phyloP scores from a whole-genome alignment of 2,797 vertebrate species.

The Urosaurus nigricauda region DNA sequence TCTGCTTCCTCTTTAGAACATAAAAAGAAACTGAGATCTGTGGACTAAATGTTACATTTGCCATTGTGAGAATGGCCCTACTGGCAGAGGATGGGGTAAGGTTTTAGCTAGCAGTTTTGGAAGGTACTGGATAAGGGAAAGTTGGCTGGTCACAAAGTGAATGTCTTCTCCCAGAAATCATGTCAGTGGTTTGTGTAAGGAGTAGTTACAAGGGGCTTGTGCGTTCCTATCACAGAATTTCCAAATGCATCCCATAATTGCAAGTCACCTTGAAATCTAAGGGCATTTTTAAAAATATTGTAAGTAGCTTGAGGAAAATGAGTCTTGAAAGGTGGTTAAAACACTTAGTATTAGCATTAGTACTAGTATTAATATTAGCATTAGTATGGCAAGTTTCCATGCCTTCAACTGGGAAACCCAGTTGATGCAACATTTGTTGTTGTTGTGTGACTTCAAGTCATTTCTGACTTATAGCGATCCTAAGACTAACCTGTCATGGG shows the following conservation, averaged over 20 bases:
- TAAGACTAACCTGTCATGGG: too few relatives aligned
- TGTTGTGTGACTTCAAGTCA: too few relatives aligned
- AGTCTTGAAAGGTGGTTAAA: background rate
- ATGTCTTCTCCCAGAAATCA: background rate
- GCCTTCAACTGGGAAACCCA: background rate
- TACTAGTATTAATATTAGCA: too few relatives aligned
- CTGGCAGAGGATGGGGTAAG: background rate
- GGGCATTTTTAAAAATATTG: background rate
- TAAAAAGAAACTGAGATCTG: background rate
- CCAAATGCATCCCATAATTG: background rate
- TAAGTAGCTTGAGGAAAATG: background rate
- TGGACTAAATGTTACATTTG: background rate
- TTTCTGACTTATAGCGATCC: too few relatives aligned
- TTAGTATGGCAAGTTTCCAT: background rate
- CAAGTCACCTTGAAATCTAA: background rate
- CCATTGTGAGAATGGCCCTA: background rate
- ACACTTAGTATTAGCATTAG: background rate
- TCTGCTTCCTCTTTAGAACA: background rate
- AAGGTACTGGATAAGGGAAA: background rate
- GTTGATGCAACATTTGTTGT: background rate
- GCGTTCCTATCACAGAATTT: background rate
- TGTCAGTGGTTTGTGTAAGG: background rate
- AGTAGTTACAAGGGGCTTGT: background rate
- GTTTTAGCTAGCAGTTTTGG: background rate
- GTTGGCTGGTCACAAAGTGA: background rate